Conservation (phyloP, 2,113 vertebrate genomes). For the Periophthalmus modestus region DNA sequence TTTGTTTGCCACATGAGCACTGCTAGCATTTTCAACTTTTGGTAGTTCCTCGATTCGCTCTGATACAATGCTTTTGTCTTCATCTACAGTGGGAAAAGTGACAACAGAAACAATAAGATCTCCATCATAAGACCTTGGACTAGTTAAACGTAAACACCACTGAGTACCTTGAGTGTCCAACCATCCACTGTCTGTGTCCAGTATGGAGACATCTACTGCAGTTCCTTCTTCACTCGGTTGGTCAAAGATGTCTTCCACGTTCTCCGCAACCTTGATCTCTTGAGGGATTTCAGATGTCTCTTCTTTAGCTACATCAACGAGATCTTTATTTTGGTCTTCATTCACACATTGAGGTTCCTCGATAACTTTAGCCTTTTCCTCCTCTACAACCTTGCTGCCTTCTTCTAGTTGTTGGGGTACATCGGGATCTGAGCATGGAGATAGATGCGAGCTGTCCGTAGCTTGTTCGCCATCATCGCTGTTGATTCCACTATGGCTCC, state of each 20-base stretch:
- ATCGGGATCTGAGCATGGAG: constrained; percentile 50
- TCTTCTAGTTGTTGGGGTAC: constrained; percentile 19
- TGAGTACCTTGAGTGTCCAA: constrained; percentile 72
- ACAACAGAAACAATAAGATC: constrained; percentile 54
- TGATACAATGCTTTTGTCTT: constrained; percentile 92
- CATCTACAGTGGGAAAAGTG: constrained; percentile 82
- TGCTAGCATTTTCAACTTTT: constrained; percentile 84
- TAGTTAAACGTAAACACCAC: constrained; percentile 22
- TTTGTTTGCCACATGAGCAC: constrained; percentile 83
- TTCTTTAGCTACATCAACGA: background rate
- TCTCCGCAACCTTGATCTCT: constrained; percentile 23
- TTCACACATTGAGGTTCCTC: background rate
- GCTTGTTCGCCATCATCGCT: constrained; percentile 43
- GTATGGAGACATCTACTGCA: constrained; percentile 54
- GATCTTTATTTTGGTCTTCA: background rate
- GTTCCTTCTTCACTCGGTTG: constrained; percentile 51
- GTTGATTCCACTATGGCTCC: constrained; percentile 45
- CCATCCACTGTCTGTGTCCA: constrained; percentile 73
- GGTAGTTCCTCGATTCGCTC: constrained; percentile 90
- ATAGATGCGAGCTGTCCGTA: constrained; percentile 50
- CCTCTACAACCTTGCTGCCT: constrained; percentile 4
- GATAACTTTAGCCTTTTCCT: constrained; percentile 10
- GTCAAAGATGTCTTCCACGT: constrained; percentile 35
- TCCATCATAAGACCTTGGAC: constrained; percentile 20
- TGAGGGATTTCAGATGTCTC: background rate